Evolutionary conservation across 2,113 vertebrate genomes (phyloP).

Genomic region (Dryoscopus gambensis): DNA sequence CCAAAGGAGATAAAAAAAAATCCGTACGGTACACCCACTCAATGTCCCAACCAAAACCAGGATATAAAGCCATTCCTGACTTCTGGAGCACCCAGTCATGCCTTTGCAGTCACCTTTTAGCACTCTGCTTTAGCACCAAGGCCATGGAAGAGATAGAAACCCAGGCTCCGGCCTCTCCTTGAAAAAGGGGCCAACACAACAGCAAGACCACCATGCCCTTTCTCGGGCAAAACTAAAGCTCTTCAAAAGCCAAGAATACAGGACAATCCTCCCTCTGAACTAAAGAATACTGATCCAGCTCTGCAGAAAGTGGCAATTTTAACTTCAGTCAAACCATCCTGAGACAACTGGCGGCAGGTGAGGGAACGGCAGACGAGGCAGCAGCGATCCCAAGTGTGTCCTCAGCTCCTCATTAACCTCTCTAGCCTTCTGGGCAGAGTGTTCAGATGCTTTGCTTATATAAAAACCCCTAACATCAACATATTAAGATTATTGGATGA

Average conservation of each 20-base stretch:
- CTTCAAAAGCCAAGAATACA: too few relatives aligned
- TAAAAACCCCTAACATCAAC: background rate
- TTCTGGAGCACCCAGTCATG: accelerated
- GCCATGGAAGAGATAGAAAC: background rate
- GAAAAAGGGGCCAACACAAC: background rate
- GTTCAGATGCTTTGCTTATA: background rate
- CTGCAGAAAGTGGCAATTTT: background rate
- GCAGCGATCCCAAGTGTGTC: accelerated
- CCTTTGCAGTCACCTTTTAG: background rate
- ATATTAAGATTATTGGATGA: too few relatives aligned
- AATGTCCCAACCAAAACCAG: background rate
- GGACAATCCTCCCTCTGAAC: background rate
- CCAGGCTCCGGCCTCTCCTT: background rate
- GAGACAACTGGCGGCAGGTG: accelerated
- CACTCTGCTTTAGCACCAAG: background rate
- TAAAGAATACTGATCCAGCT: background rate
- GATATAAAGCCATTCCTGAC: background rate
- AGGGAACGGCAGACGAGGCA: accelerated
- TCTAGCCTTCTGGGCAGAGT: background rate
- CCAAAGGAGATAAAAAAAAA: background rate
- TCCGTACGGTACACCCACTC: too few relatives aligned
- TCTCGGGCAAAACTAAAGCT: background rate
- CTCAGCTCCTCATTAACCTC: background rate
- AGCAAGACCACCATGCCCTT: too few relatives aligned
- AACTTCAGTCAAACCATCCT: background rate